Evolutionary conservation across 2,888 invertebrate genomes (phyloP).

Genomic region (Eumacrocentrus americanus): DNA sequence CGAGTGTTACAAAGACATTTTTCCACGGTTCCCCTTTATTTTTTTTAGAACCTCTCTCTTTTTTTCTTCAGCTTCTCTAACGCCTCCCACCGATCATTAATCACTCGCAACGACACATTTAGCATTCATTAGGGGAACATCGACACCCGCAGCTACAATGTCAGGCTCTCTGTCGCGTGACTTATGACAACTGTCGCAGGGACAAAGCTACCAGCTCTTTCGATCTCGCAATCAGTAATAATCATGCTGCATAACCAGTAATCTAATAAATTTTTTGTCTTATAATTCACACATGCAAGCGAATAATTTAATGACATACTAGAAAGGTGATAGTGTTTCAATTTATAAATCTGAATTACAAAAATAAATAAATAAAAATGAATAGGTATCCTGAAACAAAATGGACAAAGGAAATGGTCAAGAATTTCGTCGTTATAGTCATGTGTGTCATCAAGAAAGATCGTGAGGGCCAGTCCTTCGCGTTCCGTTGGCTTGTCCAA

Average conservation of each 20-base stretch:
- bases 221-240: constrained; percentile 4
- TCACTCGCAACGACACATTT: constrained; percentile 42
- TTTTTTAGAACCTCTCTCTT: not conserved
- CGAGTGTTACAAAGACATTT: constrained; percentile 16
- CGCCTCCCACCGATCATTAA: constrained; percentile 35
- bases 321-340: too few species aligned
- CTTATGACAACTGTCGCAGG: constrained; percentile 14
- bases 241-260: too few species aligned
- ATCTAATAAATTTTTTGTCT: too few species aligned
- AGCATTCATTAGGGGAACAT: constrained; percentile 40
- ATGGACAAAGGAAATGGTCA: not conserved
- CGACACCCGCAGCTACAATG: constrained; percentile 10
- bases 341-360: too few species aligned
- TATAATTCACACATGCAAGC: too few species aligned
- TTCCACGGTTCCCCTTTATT: constrained; percentile 31
- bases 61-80: not conserved
- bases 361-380: not conserved
- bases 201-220: not conserved
- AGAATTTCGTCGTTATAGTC: constrained; percentile 15
- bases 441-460: constrained; percentile 23
- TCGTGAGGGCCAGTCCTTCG: constrained; percentile 24
- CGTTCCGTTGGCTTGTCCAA: constrained; percentile 29
- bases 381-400: not conserved
- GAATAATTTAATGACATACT: too few species aligned
- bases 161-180: constrained; percentile 5